A percentile compares a stretch with the other conserved stretches of the same genome.
Evolutionary conservation across 2,113 vertebrate species (phyloP).

Genomic region (Hucho hucho): DNA sequence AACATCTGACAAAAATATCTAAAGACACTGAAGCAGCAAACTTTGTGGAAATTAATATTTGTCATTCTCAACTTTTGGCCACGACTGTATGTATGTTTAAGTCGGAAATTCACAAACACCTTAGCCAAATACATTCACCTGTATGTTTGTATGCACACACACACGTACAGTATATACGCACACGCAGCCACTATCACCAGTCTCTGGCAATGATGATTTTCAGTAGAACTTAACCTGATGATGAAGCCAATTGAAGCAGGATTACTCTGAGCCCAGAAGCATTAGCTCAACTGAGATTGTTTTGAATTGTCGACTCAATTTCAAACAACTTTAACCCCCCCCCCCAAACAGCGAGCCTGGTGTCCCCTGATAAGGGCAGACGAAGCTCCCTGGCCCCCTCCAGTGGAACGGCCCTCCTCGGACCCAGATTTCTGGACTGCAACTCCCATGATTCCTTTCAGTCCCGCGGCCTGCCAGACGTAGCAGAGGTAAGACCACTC

Average conservation of each 20-base stretch:
- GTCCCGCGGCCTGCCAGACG: conserved; percentile 89
- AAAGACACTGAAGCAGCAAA: too few relatives aligned
- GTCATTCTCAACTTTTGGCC: too few relatives aligned
- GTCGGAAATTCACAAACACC: too few relatives aligned
- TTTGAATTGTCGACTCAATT: neutral
- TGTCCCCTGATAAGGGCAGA: conserved; percentile 91
- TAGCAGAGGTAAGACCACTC: conserved; percentile 80
- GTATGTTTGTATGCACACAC: neutral
- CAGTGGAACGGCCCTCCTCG: conserved; percentile 88
- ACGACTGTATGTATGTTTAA: too few relatives aligned
- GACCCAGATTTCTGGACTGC: conserved; percentile 91
- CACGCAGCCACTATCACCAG: too few relatives aligned
- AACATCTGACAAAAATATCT: too few relatives aligned
- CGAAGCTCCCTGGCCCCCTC: conserved; percentile 81
- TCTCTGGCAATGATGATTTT: too few relatives aligned
- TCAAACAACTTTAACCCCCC: neutral
- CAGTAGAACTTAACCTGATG: too few relatives aligned
- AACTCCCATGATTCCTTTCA: conserved; percentile 97
- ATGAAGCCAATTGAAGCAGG: too few relatives aligned
- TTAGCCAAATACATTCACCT: too few relatives aligned
- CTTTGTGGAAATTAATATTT: too few relatives aligned
- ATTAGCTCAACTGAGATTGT: neutral
- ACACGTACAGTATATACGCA: neutral
- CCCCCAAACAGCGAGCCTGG: conserved; percentile 85
- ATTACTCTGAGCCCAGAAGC: too few relatives aligned